A percentile compares a stretch with the other conserved stretches of the same genome.
phyloP scores from a whole-genome alignment of 2,113 vertebrate genomes.

The Cyphotilapia sp. region DNA sequence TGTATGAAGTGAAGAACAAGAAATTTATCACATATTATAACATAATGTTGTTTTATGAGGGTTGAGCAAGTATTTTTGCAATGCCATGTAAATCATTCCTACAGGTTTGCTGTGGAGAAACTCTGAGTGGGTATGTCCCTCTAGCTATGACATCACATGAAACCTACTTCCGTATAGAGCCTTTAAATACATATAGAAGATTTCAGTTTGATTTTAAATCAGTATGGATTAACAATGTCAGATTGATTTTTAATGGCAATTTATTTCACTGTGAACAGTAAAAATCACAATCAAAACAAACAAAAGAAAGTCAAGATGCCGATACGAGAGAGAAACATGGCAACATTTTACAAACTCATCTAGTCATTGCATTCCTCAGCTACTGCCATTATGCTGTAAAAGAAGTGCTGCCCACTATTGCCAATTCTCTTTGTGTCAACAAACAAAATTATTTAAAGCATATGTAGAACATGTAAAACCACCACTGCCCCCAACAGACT shows the following conservation, averaged over 20 bases:
- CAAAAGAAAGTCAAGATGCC: neutral
- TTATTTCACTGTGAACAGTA: conserved; percentile 3
- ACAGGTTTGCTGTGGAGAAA: neutral
- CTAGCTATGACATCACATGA: neutral
- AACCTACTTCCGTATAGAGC: neutral
- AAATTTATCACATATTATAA: neutral
- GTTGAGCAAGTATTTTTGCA: neutral
- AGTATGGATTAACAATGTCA: neutral
- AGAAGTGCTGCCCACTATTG: neutral
- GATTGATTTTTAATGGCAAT: neutral
- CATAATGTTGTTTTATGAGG: neutral
- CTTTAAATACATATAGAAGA: neutral
- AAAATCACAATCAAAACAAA: neutral
- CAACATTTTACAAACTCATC: neutral
- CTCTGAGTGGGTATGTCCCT: neutral
- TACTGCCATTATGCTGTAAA: neutral
- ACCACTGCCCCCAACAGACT: neutral
- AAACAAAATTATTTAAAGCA: neutral
- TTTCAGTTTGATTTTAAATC: neutral
- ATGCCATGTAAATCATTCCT: neutral
- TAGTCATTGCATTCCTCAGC: neutral
- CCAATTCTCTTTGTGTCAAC: neutral
- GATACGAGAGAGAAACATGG: neutral
- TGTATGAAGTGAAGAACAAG: neutral
- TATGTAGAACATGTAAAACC: neutral